Evolutionary conservation across 2,797 vertebrate species (phyloP).

Genomic region (Tapirus indicus): DNA sequence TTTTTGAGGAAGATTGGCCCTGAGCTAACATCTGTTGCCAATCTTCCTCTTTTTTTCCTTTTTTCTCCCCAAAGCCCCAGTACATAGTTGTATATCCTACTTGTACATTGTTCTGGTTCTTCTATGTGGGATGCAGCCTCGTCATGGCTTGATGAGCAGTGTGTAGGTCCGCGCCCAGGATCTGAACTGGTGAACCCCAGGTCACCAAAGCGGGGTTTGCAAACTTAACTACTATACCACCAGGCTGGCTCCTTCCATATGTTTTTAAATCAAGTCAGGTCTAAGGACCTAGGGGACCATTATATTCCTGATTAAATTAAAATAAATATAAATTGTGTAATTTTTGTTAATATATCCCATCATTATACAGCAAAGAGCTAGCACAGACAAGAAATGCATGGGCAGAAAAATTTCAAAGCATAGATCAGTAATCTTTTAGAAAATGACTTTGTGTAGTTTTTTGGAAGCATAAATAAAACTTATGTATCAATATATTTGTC

Average conservation of each 20-base stretch:
- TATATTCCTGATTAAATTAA: constrained; percentile 46
- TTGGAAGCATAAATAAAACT: constrained; percentile 54
- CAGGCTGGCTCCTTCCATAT: background rate
- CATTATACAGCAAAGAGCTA: background rate
- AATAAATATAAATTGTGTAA: background rate
- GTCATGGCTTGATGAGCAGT: too few relatives aligned
- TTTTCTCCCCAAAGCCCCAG: too few relatives aligned
- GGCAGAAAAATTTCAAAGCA: constrained; percentile 33
- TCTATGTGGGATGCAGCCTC: too few relatives aligned
- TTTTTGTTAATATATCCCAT: constrained; percentile 34
- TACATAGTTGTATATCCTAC: too few relatives aligned
- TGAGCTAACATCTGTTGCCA: too few relatives aligned
- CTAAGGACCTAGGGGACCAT: background rate
- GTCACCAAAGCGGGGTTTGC: too few relatives aligned
- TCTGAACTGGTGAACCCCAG: too few relatives aligned
- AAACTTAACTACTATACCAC: too few relatives aligned
- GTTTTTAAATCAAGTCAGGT: constrained; percentile 51
- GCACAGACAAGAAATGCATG: constrained; percentile 22
- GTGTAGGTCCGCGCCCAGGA: too few relatives aligned
- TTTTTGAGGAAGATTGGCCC: too few relatives aligned
- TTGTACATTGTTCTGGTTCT: too few relatives aligned
- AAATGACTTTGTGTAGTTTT: constrained; percentile 56
- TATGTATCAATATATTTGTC: background rate
- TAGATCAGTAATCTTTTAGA: constrained; percentile 6
- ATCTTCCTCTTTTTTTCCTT: too few relatives aligned